Evolutionary conservation across 1,140 invertebrate genomes (phyloP).

Genomic region (Leptopilina clavipes): DNA sequence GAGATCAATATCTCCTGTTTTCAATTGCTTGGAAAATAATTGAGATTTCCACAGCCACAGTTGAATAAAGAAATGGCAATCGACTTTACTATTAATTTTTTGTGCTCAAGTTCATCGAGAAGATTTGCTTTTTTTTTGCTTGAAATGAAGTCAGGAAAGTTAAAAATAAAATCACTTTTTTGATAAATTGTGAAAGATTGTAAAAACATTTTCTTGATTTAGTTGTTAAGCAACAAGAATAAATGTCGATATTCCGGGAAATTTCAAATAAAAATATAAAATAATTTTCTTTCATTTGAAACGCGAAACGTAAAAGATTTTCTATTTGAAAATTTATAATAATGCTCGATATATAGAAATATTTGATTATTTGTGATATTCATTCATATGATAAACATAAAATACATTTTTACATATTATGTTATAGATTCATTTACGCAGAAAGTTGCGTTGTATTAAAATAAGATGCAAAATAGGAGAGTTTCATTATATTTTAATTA

Average conservation of each 20-base stretch:
- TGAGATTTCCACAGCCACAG: neutral
- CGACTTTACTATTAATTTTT: conserved; percentile 20
- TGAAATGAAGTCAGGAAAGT: neutral
- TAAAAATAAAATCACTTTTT: neutral
- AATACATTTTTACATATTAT: too few relatives aligned
- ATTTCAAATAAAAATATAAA: neutral
- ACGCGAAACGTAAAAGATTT: too few relatives aligned
- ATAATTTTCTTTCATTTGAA: neutral
- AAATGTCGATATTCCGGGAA: neutral
- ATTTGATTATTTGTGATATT: too few relatives aligned
- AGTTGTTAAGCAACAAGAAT: neutral
- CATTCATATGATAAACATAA: too few relatives aligned
- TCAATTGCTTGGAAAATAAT: neutral
- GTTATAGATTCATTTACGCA: too few relatives aligned
- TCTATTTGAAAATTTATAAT: too few relatives aligned
- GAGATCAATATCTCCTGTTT: neutral
- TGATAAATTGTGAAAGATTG: neutral
- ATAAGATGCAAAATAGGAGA: too few relatives aligned
- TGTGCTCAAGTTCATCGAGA: neutral
- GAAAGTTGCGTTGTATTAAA: too few relatives aligned
- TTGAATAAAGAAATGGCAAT: neutral
- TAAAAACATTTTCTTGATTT: neutral
- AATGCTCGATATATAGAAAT: too few relatives aligned
- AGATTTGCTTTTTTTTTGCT: conserved; percentile 5
- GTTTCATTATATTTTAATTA: too few relatives aligned